These are phyloP conservation scores for Sakesphorus luctuosus DNA, from an alignment of 2,113 vertebrate species.

Conservation along the genomic window DNA sequence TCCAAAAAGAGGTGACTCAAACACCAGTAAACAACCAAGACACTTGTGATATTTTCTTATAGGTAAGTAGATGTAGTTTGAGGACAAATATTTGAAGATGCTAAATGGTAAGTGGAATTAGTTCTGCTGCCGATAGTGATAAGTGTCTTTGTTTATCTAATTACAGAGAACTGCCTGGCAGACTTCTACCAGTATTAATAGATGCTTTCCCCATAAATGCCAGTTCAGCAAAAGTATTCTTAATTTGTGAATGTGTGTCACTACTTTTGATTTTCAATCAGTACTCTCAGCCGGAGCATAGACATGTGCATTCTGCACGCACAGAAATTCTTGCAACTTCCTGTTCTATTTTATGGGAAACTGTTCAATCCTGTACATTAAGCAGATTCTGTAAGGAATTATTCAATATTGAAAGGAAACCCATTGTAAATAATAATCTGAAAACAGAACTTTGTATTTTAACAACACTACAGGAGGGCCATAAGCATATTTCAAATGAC, in stretches of 20 bases:
- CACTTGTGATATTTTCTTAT: background rate
- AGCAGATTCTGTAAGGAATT: conserved; percentile 12
- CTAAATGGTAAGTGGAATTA: background rate
- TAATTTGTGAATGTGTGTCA: background rate
- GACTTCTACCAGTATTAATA: background rate
- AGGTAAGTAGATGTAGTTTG: background rate
- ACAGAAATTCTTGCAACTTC: background rate
- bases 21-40: background rate
- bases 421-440: background rate
- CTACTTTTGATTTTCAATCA: background rate
- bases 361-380: background rate
- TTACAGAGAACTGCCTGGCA: background rate
- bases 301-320: background rate
- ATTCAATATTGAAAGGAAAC: conserved; percentile 13
- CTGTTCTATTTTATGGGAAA: background rate
- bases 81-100: background rate
- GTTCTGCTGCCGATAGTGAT: background rate
- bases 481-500: conserved; percentile 45
- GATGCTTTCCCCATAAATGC: background rate
- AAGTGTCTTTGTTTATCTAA: conserved; percentile 1
- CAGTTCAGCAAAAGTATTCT: conserved; percentile 9
- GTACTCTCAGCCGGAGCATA: background rate
- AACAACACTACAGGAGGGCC: conserved; percentile 3
- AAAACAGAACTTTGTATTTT: conserved; percentile 34
- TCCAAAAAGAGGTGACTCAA: background rate